phyloP scores from a whole-genome alignment of 2,888 invertebrate genomes.

The Neuroscelio doddi region DNA sequence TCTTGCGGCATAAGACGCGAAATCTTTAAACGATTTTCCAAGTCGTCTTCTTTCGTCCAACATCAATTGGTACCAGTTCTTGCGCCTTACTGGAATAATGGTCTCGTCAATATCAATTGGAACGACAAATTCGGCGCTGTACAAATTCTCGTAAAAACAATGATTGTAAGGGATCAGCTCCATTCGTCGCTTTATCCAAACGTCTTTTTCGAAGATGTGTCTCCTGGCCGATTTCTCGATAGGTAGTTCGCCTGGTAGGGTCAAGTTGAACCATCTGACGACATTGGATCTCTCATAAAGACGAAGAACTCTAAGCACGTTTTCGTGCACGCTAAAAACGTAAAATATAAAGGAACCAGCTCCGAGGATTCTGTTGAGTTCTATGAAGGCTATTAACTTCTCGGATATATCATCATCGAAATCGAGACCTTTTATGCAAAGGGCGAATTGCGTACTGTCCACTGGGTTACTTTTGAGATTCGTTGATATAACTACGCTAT shows the following conservation, averaged over 20 bases:
- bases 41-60: slow-evolving; percentile 69
- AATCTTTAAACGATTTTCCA: slow-evolving; percentile 71
- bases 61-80: slow-evolving; percentile 77
- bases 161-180: slow-evolving; percentile 86
- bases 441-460: slow-evolving; percentile 73
- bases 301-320: slow-evolving; percentile 74
- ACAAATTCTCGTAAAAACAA: slow-evolving; percentile 82
- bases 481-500: slow-evolving; percentile 59
- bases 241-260: slow-evolving; percentile 71
- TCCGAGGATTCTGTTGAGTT: slow-evolving; percentile 79
- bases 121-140: slow-evolving; percentile 77
- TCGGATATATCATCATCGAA: slow-evolving; percentile 78
- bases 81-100: slow-evolving; percentile 77
- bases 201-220: slow-evolving; percentile 69
- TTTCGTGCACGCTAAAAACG: slow-evolving; percentile 75
- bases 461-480: slow-evolving; percentile 13
- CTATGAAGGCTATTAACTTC: slow-evolving; percentile 81
- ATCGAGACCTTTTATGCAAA: slow-evolving; percentile 83
- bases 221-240: slow-evolving; percentile 69
- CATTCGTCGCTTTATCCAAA: slow-evolving; percentile 82
- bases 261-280: slow-evolving; percentile 62
- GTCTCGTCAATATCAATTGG: slow-evolving; percentile 85
- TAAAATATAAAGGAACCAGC: slow-evolving; percentile 80
- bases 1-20: slow-evolving; percentile 77
- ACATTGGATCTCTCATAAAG: slow-evolving; percentile 73